Evolutionary conservation across 2,797 vertebrate genomes (phyloP).

Genomic region (Trematomus bernacchii): DNA sequence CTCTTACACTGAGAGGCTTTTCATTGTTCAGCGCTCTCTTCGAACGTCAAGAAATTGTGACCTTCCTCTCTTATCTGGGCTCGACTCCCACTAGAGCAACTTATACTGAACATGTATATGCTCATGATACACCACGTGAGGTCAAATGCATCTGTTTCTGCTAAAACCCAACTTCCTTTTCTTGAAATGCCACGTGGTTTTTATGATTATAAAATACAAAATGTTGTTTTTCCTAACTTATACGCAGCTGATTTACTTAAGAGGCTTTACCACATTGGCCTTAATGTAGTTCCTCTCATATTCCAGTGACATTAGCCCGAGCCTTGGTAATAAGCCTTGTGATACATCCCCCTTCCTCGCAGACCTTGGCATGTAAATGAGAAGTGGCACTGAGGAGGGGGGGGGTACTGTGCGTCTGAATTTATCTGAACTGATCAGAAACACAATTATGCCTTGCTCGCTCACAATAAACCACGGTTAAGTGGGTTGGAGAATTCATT

Average conservation of each 20-base stretch:
- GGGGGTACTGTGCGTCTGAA: constrained; percentile 66
- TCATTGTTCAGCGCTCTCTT: constrained; percentile 34
- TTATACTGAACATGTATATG: constrained; percentile 25
- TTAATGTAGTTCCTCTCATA: constrained; percentile 72
- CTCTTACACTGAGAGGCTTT: constrained; percentile 27
- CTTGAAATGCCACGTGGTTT: constrained; percentile 44
- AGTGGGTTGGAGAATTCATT: constrained; percentile 86
- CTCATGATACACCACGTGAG: constrained; percentile 37
- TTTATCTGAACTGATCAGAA: constrained; percentile 84
- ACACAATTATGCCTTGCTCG: constrained; percentile 84
- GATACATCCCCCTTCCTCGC: constrained; percentile 56
- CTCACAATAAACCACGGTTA: constrained; percentile 84
- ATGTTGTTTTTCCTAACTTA: constrained; percentile 15
- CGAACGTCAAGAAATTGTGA: constrained; percentile 24
- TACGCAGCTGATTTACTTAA: constrained; percentile 37
- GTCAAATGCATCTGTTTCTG: constrained; percentile 40
- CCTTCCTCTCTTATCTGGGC: not conserved
- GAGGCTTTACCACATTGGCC: constrained; percentile 60
- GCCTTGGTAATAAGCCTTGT: constrained; percentile 75
- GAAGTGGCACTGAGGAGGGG: constrained; percentile 66
- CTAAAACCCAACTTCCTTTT: constrained; percentile 43
- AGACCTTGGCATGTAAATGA: constrained; percentile 69
- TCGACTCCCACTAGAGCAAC: constrained; percentile 42
- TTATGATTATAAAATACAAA: constrained; percentile 31
- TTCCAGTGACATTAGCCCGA: constrained; percentile 68